Evolutionary conservation across 37 sponge, comb jelly and placozoan species (phyloP), one percentile per base, ranked within the genome.

Genomic region (Hormiphora californensis): DNA sequence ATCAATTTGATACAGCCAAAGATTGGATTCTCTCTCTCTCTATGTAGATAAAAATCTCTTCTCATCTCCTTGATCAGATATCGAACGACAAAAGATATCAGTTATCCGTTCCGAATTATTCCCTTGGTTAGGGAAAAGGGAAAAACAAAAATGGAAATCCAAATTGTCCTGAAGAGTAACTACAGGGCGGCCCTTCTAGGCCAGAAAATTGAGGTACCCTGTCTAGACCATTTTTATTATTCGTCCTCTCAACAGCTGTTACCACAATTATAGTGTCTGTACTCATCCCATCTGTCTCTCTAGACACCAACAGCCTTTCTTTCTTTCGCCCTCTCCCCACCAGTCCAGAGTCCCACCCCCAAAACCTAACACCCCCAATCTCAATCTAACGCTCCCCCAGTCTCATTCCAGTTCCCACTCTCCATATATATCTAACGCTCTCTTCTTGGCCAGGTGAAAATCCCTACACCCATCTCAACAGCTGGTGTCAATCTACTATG

Each of bases 41-140:
- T n/a, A n/a, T n/a, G n/a, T n/a, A n/a, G n/a, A n/a, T n/a, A n/a
- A n/a, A n/a, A n/a, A n/a, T n/a, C n/a, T n/a, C n/a, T n/a, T n/a
- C n/a, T n/a, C n/a, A n/a, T n/a, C n/a, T n/a, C n/a, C n/a, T n/a
- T n/a, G n/a, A n/a, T 0, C 54, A 94, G 95, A 69, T 96, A 96
- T 49, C 91, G 97, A 17, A 93, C 94, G 1, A 96, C 97, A 11
- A 96, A 93, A 59, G 97, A 96, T 51, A 93, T 96, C 65, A 92
- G 90, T 41, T 89, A 94, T 11, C 97, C 97, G 22, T 93, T 96
- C 78, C 85, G 94, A 11, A 88, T 93, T 28, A 96, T 96, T 33
- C 97, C 97, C 12, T 81, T 96, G 8, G 93, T 96, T 0, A 53
- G 97, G 28, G 93, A 93, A 63, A 86, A 89, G 11, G 91, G 92